Conservation (phyloP, 2,888 invertebrate genomes). For the Lissonota sp. region DNA sequence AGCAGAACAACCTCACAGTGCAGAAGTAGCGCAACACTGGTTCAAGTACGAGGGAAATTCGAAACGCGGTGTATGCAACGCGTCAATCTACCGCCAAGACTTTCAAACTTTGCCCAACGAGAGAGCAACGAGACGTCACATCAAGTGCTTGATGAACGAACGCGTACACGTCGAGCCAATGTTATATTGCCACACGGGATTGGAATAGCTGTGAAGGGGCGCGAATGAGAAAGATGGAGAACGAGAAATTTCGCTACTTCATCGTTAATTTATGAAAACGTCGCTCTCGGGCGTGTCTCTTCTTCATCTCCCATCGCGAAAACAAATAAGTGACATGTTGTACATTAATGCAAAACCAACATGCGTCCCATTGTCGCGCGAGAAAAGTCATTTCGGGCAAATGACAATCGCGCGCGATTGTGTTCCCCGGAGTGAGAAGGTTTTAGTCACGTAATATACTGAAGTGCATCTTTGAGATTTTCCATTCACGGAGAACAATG, state of each 20-base stretch:
- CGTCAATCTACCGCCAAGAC: conserved; percentile 62
- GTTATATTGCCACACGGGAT: conserved; percentile 42
- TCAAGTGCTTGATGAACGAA: conserved; percentile 63
- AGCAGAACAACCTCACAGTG: too few species aligned
- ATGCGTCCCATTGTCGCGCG: neutral
- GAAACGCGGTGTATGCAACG: conserved; percentile 42
- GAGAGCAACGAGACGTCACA: conserved; percentile 62
- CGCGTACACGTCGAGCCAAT: conserved; percentile 33
- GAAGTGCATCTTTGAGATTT: too few species aligned
- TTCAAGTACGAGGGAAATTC: neutral
- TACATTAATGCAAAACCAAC: conserved; percentile 4
- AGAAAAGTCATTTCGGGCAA: neutral
- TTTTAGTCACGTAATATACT: too few species aligned
- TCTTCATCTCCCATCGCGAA: conserved; percentile 12
- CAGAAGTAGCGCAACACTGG: too few species aligned
- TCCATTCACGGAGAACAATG: too few species aligned
- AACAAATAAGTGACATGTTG: conserved; percentile 9
- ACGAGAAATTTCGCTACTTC: conserved; percentile 25
- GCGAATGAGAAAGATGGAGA: neutral
- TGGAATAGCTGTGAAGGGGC: neutral
- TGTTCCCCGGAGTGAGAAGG: too few species aligned
- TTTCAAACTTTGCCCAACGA: conserved; percentile 65
- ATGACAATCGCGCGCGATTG: too few species aligned
- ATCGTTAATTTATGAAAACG: conserved; percentile 33
- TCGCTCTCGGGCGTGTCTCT: conserved; percentile 9